Evolutionary conservation across 1,140 invertebrate genomes (phyloP), one percentile per base, ranked within the genome.

Genomic region (Bombyx mandarina): DNA sequence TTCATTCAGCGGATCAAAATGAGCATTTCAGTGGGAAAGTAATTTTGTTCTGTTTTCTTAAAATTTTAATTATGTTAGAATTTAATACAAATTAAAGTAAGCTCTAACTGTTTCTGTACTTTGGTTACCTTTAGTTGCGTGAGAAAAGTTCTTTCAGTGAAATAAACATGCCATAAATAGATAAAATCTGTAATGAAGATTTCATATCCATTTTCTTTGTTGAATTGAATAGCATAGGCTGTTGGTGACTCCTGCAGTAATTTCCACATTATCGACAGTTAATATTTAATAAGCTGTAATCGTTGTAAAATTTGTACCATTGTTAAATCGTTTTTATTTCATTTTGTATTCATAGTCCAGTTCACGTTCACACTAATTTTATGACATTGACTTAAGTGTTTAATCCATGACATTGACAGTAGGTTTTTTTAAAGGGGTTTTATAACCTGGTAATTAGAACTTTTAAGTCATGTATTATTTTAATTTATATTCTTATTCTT

Each of bases 161-260:
- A 51, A 58, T 62, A 26, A 18, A 58, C 46, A 52, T 48, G 59
- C 60, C 64, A 71, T 48, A 71, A 45, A 1, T 53, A 52, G 43
- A 71, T 52, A 55, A 59, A 71, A 61, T 71, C 66, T 8, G 66
- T 68, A 35, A 71, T 46, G 43, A 51, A 64, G 54, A 71, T 63
- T 58, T 71, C 63, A 56, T 45, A 56, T 18, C 10, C 46, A n/a
- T 43, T 43, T 35, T 42, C 46, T n/a, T 56, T n/a, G 52, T 9
- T 48, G 52, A 58, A 62, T 56, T 54, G 26, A 52, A 61, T 46
- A 50, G 52, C 57, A 56, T 56, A 60, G 54, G 52, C 48, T 35
- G 26, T 35, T 26, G 60, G 60, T 55, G 54, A 56, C 7, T 56
- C 44, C 35, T 67, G 62, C 42, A 73, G 49, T 58, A 61, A 62